phyloP scores from a whole-genome alignment of 2,797 vertebrate genomes.

The Schizothorax lantsangensis region DNA sequence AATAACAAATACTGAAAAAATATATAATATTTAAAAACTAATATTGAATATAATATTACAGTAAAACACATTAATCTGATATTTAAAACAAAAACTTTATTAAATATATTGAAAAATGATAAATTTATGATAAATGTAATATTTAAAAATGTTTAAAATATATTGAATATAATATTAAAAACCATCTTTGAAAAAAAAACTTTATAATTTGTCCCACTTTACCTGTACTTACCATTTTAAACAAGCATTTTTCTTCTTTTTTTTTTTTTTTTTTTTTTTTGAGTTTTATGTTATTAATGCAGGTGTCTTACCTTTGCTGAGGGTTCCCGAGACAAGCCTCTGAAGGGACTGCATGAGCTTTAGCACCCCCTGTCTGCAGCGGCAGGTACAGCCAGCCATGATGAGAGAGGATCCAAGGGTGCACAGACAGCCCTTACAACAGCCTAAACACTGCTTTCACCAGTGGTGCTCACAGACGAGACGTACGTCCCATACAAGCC shows the following conservation, averaged over 20 bases:
- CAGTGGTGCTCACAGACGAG: constrained; percentile 5
- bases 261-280: neutral
- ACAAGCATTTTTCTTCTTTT: neutral
- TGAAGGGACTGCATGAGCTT: constrained; percentile 82
- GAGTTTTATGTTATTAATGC: neutral
- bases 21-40: no score
- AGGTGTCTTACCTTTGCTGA: constrained; percentile 78
- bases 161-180: neutral
- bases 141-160: neutral
- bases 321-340: constrained; percentile 80
- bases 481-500: constrained; percentile 21
- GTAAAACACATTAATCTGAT: neutral
- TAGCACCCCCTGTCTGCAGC: constrained; percentile 80
- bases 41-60: neutral
- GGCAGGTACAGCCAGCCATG: constrained; percentile 80
- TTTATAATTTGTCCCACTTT: neutral
- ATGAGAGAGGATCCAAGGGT: constrained; percentile 49
- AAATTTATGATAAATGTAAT: neutral
- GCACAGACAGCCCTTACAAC: constrained; percentile 14
- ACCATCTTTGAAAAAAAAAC: neutral
- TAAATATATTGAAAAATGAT: neutral
- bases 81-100: neutral
- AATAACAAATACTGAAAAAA: neutral
- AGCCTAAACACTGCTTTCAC: constrained; percentile 21
- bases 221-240: neutral